Base-by-base conservation (phyloP, 2,113 vertebrate genomes). In the Dipodomys stephensi region DNA sequence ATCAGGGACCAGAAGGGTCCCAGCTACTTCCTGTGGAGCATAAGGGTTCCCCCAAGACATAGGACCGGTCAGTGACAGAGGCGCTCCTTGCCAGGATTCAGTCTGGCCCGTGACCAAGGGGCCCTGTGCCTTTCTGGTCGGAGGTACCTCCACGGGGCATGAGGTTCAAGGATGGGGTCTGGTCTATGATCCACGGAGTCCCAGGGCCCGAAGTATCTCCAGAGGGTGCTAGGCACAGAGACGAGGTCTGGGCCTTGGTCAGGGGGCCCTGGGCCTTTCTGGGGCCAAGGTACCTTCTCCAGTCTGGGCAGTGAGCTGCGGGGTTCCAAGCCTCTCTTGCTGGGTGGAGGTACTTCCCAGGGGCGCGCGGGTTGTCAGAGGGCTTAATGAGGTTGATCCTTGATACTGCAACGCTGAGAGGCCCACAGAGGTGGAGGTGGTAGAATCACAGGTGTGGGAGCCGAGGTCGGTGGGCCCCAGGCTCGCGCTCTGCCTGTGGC, bases 381-480 rank as follows among this genome's bases (percentile, higher is more conserved):
- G 35, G 5, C 44, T 49, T 8, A 0, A 16, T 1, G 35, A 25
- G 1, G 3, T 28, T 0, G 9, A 32, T 19, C 19, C 67, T 46
- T 25, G 23, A 39, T 60, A 3, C 25, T 53, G 73, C 44, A 27
- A 30, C 22, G 35, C 10, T 1, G 0, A 9, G 0, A 69, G 44
- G 53, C 30, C 22, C 2, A 19, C 2, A 0, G 76, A 32, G 25
- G 11, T 20, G 8, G 71, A 12, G 7, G 32, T 1, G 9, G 28
- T 0, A 7, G 64, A 13, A 28, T 2, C 3, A 8, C 7, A 28
- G 23, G 60, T 8, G 6, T 20, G 1, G 0, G 13, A 4, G 12
- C 4, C 23, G 1, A 18, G 32, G 4, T 13, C 11, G 0, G 0
- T 1, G 8, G 71, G 23, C 62, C 65, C n/a, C 0, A 7, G 64